Evolutionary conservation across 2,113 vertebrate genomes (phyloP).

Genomic region (Collichthys lucidus): DNA sequence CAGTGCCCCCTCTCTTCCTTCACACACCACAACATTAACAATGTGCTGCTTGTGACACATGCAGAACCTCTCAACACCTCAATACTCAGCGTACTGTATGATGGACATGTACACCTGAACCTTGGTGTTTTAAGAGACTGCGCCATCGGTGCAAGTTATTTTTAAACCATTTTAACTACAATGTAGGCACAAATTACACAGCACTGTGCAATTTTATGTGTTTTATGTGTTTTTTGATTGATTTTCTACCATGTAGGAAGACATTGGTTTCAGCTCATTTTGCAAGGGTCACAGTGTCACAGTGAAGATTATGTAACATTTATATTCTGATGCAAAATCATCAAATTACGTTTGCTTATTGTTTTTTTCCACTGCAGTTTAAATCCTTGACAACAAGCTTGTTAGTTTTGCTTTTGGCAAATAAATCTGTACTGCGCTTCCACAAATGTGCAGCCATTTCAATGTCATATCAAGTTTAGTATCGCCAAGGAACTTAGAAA

Average conservation of each 20-base stretch:
- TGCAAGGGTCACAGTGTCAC: not conserved
- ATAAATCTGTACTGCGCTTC: no score
- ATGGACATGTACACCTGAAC: not conserved
- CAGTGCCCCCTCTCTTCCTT: conserved; percentile 18
- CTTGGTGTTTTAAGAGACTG: conserved; percentile 7
- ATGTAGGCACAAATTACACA: not conserved
- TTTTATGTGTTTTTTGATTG: not conserved
- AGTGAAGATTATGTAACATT: not conserved
- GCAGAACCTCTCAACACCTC: conserved; percentile 40
- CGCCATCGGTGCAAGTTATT: not conserved
- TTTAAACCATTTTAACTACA: not conserved
- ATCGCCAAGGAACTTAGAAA: not conserved
- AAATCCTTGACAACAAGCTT: no score
- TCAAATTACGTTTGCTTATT: no score
- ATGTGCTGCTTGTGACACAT: conserved; percentile 35
- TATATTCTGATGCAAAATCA: no score
- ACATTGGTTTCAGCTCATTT: not conserved
- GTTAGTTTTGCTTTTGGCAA: no score
- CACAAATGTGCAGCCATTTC: no score
- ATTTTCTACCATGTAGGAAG: not conserved
- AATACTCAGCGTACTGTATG: conserved; percentile 4
- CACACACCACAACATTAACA: conserved; percentile 51
- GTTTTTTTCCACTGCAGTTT: no score
- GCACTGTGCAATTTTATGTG: not conserved
- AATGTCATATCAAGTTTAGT: no score